Base-by-base conservation (phyloP, 2,113 vertebrate species). In the Oreochromis niloticus region DNA sequence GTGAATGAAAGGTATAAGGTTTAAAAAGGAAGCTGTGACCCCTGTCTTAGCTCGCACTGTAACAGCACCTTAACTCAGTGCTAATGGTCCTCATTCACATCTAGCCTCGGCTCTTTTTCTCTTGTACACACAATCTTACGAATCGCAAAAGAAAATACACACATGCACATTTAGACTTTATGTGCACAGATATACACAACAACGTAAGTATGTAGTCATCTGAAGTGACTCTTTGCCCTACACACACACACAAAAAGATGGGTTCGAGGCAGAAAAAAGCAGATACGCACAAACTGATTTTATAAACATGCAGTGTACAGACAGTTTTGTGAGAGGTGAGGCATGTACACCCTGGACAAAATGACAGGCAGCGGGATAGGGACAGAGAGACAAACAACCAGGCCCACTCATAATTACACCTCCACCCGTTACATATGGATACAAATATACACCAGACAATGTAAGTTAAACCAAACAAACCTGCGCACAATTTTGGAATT, bases 51-150 rank as follows among this genome's bases (percentile, higher is more conserved):
- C 56, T 80, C 43, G 34, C 80, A 90, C 85, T 71, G 32, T 63
- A 87, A 84, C 68, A 52, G 82, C 46, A 85, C 87, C 93, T 86
- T 93, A 85, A 91, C 92, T 84, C 75, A 84, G 57, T 89, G 91
- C 85, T 91, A 92, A 95, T 90, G 52, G 89, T 91, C 81, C 88
- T 82, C 50, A 83, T 87, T 85, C 66, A 88, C 80, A 83, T 84
- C 34, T 32, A 36, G 11, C 80, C 52, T 82, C 39, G 34, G 32
- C 63, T 84, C 55, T 78, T 61, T 30, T 81, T 46, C 12, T 57
- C 78, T 24, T 27, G 12, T 16, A 17, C 48, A 71, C 52, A 81
- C 66, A 36, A 22, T 85, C 63, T 63, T 57, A 12, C 14, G 2
- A 24, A 41, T 87, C 24, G 30, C 78, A 52, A n/a, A 68, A 1